phyloP scores from a whole-genome alignment of 2,113 vertebrate genomes.

The Merops nubicus region DNA sequence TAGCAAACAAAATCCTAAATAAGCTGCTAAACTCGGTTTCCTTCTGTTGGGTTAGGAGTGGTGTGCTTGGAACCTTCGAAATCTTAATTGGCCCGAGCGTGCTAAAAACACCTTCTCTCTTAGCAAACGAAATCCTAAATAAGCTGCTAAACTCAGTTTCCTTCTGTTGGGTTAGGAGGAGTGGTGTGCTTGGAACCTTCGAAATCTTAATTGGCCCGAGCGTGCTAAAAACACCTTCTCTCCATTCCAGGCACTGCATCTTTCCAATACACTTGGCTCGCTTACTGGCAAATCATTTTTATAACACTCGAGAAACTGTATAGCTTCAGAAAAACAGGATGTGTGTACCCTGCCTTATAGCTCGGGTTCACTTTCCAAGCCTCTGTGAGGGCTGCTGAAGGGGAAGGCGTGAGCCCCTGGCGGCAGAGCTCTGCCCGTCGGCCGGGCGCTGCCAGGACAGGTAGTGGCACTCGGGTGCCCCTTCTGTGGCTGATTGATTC shows the following conservation, averaged over 20 bases:
- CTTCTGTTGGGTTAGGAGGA: slow-evolving; percentile 37
- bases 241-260: neutral
- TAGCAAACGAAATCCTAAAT: slow-evolving; percentile 45
- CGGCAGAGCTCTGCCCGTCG: neutral
- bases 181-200: slow-evolving; percentile 18
- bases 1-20: slow-evolving; percentile 50
- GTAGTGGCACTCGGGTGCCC: neutral
- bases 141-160: slow-evolving; percentile 45
- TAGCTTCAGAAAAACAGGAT: slow-evolving; percentile 24
- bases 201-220: neutral
- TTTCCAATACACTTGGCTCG: neutral
- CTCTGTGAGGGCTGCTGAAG: neutral
- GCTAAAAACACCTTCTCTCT: slow-evolving; percentile 32
- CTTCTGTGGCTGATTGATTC: rapidly evolving
- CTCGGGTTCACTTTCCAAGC: neutral
- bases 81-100: neutral
- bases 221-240: slow-evolving; percentile 21
- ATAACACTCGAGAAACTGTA: slow-evolving; percentile 9
- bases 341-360: neutral
- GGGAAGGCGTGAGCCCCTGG: neutral
- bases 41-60: slow-evolving; percentile 37
- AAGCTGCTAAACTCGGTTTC: slow-evolving; percentile 45
- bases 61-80: slow-evolving; percentile 13
- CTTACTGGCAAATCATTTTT: neutral
- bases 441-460: neutral